Conservation (phyloP, 2,113 vertebrate species). For the Megaceryle maxima region DNA sequence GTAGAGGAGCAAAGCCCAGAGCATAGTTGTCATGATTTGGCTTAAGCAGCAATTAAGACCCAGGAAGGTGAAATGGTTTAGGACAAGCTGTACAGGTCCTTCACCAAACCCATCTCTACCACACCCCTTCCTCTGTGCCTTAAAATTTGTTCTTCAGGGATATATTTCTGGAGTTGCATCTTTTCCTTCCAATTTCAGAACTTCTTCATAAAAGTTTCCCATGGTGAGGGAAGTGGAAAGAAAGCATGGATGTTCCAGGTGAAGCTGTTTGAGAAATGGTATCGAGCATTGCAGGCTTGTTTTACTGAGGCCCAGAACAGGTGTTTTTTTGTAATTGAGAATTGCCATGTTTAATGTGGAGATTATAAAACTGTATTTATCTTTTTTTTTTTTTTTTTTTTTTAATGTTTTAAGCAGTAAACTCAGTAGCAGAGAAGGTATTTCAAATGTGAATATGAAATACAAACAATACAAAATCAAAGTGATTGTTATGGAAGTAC, state of each 20-base stretch:
- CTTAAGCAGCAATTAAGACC: neutral
- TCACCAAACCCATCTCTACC: neutral
- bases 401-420: neutral
- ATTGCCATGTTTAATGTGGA: neutral
- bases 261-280: neutral
- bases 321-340: neutral
- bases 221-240: neutral
- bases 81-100: neutral
- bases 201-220: neutral
- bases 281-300: fast-evolving
- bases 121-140: neutral
- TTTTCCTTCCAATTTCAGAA: neutral
- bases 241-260: neutral
- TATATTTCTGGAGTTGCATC: neutral
- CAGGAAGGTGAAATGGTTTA: neutral
- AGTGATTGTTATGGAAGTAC: neutral
- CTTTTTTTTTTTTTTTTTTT: neutral
- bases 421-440: neutral
- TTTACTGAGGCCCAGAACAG: neutral
- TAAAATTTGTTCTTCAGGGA: neutral
- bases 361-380: neutral
- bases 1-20: neutral
- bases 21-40: neutral
- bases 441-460: neutral
- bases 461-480: neutral